These are phyloP conservation scores for Caenorhabditis zanzibari DNA, from an alignment of 2,888 invertebrate genomes.

Conservation along the genomic window DNA sequence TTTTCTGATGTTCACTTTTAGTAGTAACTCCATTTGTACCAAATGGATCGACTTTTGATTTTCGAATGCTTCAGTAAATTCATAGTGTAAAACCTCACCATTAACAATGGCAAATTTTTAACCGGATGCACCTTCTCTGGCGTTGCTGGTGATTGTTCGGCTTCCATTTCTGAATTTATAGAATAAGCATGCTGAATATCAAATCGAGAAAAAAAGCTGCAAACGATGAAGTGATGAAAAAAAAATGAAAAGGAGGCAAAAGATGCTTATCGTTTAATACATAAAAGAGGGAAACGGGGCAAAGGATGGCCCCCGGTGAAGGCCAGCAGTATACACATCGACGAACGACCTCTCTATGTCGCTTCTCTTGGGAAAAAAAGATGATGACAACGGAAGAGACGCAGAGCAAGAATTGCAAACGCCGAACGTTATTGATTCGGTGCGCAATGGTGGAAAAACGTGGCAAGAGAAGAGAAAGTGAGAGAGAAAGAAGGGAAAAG, in stretches of 20 bases:
- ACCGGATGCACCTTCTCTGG: conserved; percentile 2
- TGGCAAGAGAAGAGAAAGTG: neutral
- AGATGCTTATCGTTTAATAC: neutral
- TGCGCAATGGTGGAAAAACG: conserved; percentile 12
- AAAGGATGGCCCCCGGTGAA: neutral
- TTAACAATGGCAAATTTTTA: conserved; percentile 26
- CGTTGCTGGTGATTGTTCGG: neutral
- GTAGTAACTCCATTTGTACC: too few relatives aligned
- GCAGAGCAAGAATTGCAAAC: conserved; percentile 3
- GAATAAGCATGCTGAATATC: neutral
- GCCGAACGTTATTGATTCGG: conserved; percentile 31
- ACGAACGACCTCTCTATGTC: conserved; percentile 33
- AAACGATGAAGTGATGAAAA: neutral
- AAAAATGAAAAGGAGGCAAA: neutral
- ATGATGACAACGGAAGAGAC: conserved; percentile 4
- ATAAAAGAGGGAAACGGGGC: neutral
- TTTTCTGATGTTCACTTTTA: too few relatives aligned
- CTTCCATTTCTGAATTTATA: conserved; percentile 17
- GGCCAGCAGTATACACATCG: conserved; percentile 1
- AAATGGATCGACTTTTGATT: too few relatives aligned
- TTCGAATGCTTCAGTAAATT: too few relatives aligned
- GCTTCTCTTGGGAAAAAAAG: neutral
- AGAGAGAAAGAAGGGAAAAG: neutral
- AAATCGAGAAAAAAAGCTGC: neutral
- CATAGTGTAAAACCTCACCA: conserved; percentile 23